phyloP scores from a whole-genome alignment of 2,888 invertebrate genomes.

The Catonia carolina region DNA sequence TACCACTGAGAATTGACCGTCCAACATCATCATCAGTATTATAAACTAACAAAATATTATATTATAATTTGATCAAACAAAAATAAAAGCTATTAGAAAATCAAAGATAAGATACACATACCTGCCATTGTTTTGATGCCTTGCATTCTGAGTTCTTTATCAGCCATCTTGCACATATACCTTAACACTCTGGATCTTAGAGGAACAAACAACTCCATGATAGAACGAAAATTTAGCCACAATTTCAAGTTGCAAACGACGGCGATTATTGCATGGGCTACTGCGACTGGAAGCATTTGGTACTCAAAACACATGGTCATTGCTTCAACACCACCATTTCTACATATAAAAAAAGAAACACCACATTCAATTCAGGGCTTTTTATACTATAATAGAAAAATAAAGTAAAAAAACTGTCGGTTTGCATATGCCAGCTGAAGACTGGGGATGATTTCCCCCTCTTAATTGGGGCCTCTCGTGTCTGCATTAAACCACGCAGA shows the following conservation, averaged over 20 bases:
- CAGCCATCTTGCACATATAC: constrained; percentile 89
- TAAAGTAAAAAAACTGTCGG: too few relatives aligned
- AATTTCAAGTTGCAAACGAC: constrained; percentile 87
- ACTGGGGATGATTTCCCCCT: too few relatives aligned
- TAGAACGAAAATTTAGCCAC: constrained; percentile 88
- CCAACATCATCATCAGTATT: too few relatives aligned
- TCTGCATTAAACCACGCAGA: too few relatives aligned
- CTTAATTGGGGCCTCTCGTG: too few relatives aligned
- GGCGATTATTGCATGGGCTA: constrained; percentile 87
- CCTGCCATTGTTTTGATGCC: constrained; percentile 84
- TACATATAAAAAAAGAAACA: constrained; percentile 70
- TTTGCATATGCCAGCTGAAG: too few relatives aligned
- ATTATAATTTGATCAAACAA: not conserved
- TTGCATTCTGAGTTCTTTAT: constrained; percentile 81
- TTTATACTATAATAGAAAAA: too few relatives aligned
- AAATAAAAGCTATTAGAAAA: not conserved
- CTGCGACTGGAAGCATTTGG: constrained; percentile 69
- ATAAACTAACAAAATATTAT: not conserved
- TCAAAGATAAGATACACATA: not conserved
- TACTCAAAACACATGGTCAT: constrained; percentile 81
- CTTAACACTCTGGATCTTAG: constrained; percentile 77
- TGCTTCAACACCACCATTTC: constrained; percentile 75
- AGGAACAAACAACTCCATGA: constrained; percentile 82
- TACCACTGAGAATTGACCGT: too few relatives aligned
- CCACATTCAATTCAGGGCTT: too few relatives aligned